Conservation (phyloP, 2,888 invertebrate genomes). For the Drosophila algonquin region DNA sequence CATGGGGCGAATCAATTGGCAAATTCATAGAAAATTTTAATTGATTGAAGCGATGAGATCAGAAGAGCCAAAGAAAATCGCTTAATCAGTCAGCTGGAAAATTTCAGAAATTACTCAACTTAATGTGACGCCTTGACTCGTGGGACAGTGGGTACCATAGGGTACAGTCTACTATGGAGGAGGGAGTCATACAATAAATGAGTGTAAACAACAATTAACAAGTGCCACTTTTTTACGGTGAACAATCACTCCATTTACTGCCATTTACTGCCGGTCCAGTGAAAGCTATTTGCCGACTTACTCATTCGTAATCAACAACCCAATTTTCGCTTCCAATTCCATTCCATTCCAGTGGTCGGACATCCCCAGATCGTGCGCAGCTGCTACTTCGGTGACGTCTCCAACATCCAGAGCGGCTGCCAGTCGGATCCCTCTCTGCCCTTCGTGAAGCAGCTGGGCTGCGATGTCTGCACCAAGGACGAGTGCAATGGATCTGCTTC, state of each 20-base stretch:
- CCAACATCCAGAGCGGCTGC: slow-evolving; percentile 77
- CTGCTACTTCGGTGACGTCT: slow-evolving; percentile 81
- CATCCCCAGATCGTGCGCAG: slow-evolving; percentile 69
- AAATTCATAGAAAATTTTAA: not conserved
- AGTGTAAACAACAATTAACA: slow-evolving; percentile 22
- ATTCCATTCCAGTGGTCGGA: slow-evolving; percentile 73
- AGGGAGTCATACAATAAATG: not conserved
- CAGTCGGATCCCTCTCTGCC: slow-evolving; percentile 78
- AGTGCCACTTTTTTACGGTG: slow-evolving; percentile 7
- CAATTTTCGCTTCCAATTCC: slow-evolving; percentile 27
- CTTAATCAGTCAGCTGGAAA: slow-evolving; percentile 7
- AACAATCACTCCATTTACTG: slow-evolving; percentile 34
- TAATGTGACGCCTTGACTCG: slow-evolving; percentile 4
- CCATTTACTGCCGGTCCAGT: slow-evolving; percentile 24
- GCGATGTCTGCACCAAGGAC: slow-evolving; percentile 80
- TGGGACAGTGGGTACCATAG: slow-evolving; percentile 8
- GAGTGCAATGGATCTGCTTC: slow-evolving; percentile 79
- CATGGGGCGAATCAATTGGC: not conserved
- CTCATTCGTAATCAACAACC: slow-evolving; percentile 1
- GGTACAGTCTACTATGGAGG: not conserved
- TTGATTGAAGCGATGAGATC: slow-evolving; percentile 23
- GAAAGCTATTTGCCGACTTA: slow-evolving; percentile 28
- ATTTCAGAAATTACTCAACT: not conserved
- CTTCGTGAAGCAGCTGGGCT: slow-evolving; percentile 78
- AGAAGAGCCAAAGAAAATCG: not conserved